Evolutionary conservation across 2,113 vertebrate species (phyloP).

Genomic region (Suncus etruscus): DNA sequence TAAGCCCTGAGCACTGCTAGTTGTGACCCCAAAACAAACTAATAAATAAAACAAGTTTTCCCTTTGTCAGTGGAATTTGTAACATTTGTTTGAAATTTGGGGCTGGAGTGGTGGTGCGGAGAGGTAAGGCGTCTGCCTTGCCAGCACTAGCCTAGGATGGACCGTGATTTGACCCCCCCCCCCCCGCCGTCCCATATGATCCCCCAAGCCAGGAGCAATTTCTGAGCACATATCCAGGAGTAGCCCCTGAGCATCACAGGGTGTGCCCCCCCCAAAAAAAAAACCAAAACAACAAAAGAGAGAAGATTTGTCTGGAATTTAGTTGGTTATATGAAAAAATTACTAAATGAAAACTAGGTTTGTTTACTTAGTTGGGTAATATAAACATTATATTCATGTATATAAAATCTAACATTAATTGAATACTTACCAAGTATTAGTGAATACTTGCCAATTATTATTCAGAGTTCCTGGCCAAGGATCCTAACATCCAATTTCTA

Average conservation of each 20-base stretch:
- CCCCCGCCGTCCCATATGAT: no score
- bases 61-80: slow-evolving; percentile 41
- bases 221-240: no score
- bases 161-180: no score
- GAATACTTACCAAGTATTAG: neutral
- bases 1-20: no score
- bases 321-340: slow-evolving; percentile 34
- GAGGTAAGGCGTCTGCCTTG: no score
- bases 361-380: neutral
- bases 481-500: neutral
- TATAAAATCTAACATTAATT: neutral
- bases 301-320: slow-evolving; percentile 9
- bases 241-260: no score
- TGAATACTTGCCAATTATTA: neutral
- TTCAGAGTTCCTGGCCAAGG: slow-evolving; percentile 9
- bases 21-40: no score
- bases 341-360: slow-evolving; percentile 15
- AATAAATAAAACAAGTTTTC: neutral
- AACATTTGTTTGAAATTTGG: neutral
- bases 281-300: no score
- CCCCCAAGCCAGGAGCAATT: no score
- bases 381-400: neutral
- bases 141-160: no score
- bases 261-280: no score
- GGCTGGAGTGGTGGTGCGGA: no score